A percentile compares a stretch with the other conserved stretches of the same genome.
These are phyloP conservation scores for Scaeva pyrastri DNA, from an alignment of 2,888 invertebrate genomes.

Conservation along the genomic window DNA sequence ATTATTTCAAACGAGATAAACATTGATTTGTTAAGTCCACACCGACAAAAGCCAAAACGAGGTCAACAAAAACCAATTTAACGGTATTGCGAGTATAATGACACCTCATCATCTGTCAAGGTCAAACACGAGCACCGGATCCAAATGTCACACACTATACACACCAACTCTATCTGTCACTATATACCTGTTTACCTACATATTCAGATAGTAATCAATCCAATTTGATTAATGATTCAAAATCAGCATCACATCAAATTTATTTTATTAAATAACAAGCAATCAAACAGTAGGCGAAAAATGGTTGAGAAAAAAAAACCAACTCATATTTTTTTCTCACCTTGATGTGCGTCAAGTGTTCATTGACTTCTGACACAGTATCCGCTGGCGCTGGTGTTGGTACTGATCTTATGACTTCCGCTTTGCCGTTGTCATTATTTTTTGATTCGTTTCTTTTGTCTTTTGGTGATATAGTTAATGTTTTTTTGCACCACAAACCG, in stretches of 20 bases:
- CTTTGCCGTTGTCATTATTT: slow-evolving; percentile 59
- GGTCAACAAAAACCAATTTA: slow-evolving; percentile 1
- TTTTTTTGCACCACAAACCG: slow-evolving; percentile 83
- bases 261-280: slow-evolving; percentile 25
- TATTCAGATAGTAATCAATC: neutral
- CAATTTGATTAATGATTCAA: slow-evolving; percentile 49
- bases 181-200: neutral
- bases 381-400: slow-evolving; percentile 35
- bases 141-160: slow-evolving; percentile 19
- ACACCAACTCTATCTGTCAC: slow-evolving; percentile 17
- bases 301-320: neutral
- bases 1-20: neutral
- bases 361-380: slow-evolving; percentile 45
- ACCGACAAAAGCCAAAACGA: neutral
- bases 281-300: slow-evolving; percentile 10
- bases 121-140: slow-evolving; percentile 41
- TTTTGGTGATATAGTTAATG: slow-evolving; percentile 71
- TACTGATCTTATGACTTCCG: slow-evolving; percentile 64
- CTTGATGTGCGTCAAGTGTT: slow-evolving; percentile 57
- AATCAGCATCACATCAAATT: slow-evolving; percentile 4
- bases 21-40: neutral
- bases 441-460: slow-evolving; percentile 49
- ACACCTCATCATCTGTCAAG: slow-evolving; percentile 22
- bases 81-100: slow-evolving; percentile 18
- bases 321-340: slow-evolving; percentile 51